These are phyloP conservation scores for Drosophila nannoptera DNA, from an alignment of 1,140 invertebrate genomes.

Conservation along the genomic window DNA sequence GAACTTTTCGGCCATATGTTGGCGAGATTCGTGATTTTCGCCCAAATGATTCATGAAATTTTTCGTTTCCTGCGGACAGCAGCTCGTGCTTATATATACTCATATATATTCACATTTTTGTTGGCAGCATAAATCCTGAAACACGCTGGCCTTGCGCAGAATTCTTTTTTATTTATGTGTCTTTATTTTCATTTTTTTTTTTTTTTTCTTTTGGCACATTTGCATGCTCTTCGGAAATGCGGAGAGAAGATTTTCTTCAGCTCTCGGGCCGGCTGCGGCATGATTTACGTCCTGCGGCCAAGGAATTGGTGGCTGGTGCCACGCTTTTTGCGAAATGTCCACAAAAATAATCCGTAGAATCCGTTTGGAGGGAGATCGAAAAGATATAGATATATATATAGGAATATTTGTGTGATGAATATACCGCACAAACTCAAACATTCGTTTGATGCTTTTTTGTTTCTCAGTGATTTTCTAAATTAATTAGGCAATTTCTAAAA, in stretches of 20 bases:
- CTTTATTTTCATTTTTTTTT: background rate
- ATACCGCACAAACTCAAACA: slow-evolving; percentile 49
- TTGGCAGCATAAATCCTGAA: slow-evolving; percentile 43
- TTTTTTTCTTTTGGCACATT: slow-evolving; percentile 57
- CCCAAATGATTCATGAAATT: slow-evolving; percentile 67
- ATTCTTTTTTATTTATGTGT: slow-evolving; percentile 7
- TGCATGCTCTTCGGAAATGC: slow-evolving; percentile 35
- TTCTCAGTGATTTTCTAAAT: slow-evolving; percentile 62
- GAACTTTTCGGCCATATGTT: slow-evolving; percentile 36
- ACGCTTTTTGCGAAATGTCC: slow-evolving; percentile 28
- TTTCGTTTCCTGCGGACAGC: slow-evolving; percentile 34
- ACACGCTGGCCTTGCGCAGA: slow-evolving; percentile 45
- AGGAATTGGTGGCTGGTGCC: background rate
- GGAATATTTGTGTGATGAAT: slow-evolving; percentile 58
- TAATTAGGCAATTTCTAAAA: slow-evolving; percentile 78
- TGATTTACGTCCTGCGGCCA: slow-evolving; percentile 28
- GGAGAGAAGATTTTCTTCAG: slow-evolving; percentile 37
- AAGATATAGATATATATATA: slow-evolving; percentile 6
- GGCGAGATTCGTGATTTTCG: slow-evolving; percentile 3
- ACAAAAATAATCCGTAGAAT: slow-evolving; percentile 27
- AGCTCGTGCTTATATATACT: slow-evolving; percentile 6
- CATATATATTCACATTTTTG: background rate
- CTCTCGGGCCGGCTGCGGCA: slow-evolving; percentile 26
- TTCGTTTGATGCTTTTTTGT: slow-evolving; percentile 26
- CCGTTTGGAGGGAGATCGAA: slow-evolving; percentile 11